phyloP scores from a whole-genome alignment of 2,113 vertebrate genomes.

The Circaetus cinerascens region DNA sequence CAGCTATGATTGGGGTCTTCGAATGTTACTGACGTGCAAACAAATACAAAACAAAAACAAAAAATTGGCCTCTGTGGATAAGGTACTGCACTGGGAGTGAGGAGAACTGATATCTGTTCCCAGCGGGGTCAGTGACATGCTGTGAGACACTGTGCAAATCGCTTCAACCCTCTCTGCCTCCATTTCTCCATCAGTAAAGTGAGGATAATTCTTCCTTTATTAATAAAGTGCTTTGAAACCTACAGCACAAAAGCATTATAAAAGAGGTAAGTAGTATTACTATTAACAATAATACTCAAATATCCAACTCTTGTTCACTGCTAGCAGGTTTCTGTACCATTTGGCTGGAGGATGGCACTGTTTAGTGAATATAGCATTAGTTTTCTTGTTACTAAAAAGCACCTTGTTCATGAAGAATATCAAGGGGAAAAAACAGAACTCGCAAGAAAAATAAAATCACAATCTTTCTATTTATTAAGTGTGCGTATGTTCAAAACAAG shows the following conservation, averaged over 20 bases:
- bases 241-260: slow-evolving; percentile 51
- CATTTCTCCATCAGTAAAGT: slow-evolving; percentile 62
- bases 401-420: background rate
- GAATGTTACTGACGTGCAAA: slow-evolving; percentile 46
- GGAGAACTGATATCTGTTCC: slow-evolving; percentile 65
- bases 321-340: background rate
- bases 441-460: background rate
- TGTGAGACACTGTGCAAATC: slow-evolving; percentile 66
- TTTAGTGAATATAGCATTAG: background rate
- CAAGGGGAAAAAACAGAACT: background rate
- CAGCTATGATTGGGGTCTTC: slow-evolving; percentile 39
- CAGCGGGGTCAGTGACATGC: slow-evolving; percentile 57
- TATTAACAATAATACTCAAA: slow-evolving; percentile 22
- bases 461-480: background rate
- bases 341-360: background rate
- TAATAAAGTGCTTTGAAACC: slow-evolving; percentile 64
- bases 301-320: background rate
- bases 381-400: background rate
- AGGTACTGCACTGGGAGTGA: slow-evolving; percentile 55
- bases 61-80: slow-evolving; percentile 49
- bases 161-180: slow-evolving; percentile 59
- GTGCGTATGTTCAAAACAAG: background rate
- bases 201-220: slow-evolving; percentile 65
- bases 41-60: slow-evolving; percentile 23
- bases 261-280: slow-evolving; percentile 55